Evolutionary conservation across 2,888 invertebrate genomes (phyloP).

Genomic region (Drosophila multiciliata): DNA sequence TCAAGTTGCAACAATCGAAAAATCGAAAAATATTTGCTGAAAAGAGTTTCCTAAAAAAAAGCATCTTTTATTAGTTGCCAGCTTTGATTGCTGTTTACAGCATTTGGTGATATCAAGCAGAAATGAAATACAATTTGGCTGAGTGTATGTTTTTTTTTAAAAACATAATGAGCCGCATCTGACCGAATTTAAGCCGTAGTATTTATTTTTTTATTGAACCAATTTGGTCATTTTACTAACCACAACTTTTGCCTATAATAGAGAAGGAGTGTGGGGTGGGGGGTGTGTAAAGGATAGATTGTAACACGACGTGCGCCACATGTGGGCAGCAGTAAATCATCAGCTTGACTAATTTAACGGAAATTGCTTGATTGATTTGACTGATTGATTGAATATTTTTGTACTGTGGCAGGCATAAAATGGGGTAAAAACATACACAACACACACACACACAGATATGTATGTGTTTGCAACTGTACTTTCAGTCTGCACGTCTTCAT

Average conservation of each 20-base stretch:
- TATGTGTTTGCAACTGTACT: conserved; percentile 40
- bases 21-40: neutral
- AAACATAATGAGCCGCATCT: conserved; percentile 44
- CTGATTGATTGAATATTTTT: conserved; percentile 74
- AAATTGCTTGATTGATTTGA: conserved; percentile 75
- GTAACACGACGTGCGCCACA: conserved; percentile 21
- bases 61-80: neutral
- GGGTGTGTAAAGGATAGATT: neutral
- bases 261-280: neutral
- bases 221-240: conserved; percentile 7
- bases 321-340: conserved; percentile 52
- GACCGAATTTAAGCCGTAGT: conserved; percentile 3
- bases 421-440: conserved; percentile 17
- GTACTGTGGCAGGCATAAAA: conserved; percentile 28
- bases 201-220: conserved; percentile 32
- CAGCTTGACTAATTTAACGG: conserved; percentile 67
- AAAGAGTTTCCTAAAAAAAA: neutral
- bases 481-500: conserved; percentile 72
- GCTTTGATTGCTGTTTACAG: neutral
- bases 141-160: conserved; percentile 24
- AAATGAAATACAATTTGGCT: neutral
- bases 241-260: conserved; percentile 24
- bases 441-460: conserved; percentile 1
- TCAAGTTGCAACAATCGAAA: neutral
- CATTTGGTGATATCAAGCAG: neutral